These are phyloP conservation scores for Acanthosepion esculentum DNA, from an alignment of 2,888 invertebrate species.

Conservation along the genomic window DNA sequence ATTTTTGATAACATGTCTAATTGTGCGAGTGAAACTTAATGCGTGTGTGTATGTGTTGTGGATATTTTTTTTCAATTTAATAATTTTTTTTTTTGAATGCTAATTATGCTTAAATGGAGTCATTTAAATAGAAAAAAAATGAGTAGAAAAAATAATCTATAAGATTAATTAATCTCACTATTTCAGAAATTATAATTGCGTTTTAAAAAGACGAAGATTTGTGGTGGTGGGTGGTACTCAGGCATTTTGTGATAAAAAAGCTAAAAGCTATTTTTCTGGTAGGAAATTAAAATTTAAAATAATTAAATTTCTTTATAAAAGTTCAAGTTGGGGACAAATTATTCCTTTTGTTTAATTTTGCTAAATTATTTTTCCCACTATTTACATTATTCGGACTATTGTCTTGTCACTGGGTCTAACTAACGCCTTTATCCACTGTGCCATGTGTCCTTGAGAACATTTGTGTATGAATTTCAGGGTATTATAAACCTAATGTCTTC, in stretches of 20 bases:
- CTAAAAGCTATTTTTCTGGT: neutral
- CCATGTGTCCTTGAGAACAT: neutral
- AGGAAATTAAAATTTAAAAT: neutral
- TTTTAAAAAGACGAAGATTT: neutral
- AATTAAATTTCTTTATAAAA: neutral
- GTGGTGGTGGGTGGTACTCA: neutral
- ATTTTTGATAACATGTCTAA: no score
- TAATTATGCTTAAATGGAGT: neutral
- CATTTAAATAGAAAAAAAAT: neutral
- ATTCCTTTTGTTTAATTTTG: neutral
- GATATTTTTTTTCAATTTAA: neutral
- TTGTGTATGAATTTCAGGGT: no score
- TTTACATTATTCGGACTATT: no score
- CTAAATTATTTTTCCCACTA: neutral
- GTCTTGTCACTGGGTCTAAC: neutral
- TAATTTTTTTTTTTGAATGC: neutral
- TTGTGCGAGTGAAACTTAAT: no score
- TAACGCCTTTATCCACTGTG: neutral
- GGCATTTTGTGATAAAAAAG: neutral
- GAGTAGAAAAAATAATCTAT: neutral
- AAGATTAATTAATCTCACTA: constrained; percentile 5
- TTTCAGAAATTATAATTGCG: neutral
- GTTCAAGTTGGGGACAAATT: neutral
- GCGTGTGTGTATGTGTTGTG: neutral
- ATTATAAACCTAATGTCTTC: no score